Percentiles rank a stretch among this genome's conserved stretches.
Conservation (phyloP, 2,113 vertebrate species). For the Rousettus leschenaultii region DNA sequence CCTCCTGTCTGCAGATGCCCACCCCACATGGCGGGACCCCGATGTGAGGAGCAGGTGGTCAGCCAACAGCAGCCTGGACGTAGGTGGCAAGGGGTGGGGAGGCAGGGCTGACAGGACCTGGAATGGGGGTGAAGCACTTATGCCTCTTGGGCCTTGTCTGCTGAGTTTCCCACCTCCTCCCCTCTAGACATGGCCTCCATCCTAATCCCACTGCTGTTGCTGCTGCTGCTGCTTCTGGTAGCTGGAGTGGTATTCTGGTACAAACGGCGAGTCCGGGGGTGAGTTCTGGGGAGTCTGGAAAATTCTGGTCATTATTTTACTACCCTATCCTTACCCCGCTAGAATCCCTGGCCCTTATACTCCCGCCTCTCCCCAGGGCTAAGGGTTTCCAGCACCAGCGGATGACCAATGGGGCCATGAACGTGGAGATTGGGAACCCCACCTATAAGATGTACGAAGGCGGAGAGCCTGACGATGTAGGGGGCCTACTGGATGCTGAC, state of each 20-base stretch:
- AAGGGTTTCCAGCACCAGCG: slow-evolving; percentile 98
- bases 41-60: slow-evolving; percentile 77
- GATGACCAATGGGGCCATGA: slow-evolving; percentile 98
- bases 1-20: slow-evolving; percentile 77
- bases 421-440: slow-evolving; percentile 97
- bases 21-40: slow-evolving; percentile 72
- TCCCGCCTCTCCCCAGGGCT: slow-evolving; percentile 81
- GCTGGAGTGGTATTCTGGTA: slow-evolving; percentile 93
- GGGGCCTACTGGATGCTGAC: slow-evolving; percentile 95
- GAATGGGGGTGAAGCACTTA: rapidly evolving
- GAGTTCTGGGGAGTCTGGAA: slow-evolving; percentile 68
- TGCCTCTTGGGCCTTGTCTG: neutral
- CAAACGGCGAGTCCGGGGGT: slow-evolving; percentile 95
- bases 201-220: slow-evolving; percentile 89
- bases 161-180: neutral
- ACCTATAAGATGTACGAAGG: slow-evolving; percentile 99
- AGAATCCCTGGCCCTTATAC: rapidly evolving
- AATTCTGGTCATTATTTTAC: neutral
- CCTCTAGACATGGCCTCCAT: slow-evolving; percentile 87
- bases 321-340: neutral
- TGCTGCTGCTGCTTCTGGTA: slow-evolving; percentile 87
- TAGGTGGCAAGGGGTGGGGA: slow-evolving; percentile 58
- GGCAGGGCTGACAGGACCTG: rapidly evolving
- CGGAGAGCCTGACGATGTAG: slow-evolving; percentile 92
- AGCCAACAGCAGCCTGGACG: slow-evolving; percentile 77